Percentiles rank a stretch among this genome's conserved stretches.
Evolutionary conservation across 2,888 invertebrate genomes (phyloP).

Genomic region (Cabera pusaria): DNA sequence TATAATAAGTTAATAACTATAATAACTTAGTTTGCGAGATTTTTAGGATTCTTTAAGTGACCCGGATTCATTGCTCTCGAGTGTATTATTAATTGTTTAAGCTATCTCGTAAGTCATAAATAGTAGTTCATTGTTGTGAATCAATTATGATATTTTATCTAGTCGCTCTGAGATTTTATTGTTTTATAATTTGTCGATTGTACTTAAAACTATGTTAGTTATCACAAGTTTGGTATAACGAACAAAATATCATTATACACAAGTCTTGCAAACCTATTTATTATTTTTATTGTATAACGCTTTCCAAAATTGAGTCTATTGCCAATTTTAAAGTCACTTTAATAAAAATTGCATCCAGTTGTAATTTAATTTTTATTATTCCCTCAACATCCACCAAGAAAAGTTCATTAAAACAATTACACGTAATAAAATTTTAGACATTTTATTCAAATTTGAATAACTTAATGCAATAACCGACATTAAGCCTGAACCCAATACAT

Average conservation of each 20-base stretch:
- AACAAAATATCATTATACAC: slow-evolving; percentile 28
- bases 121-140: slow-evolving; percentile 61
- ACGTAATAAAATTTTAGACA: no score
- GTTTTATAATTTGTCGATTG: slow-evolving; percentile 37
- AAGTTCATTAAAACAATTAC: no score
- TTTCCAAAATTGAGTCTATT: slow-evolving; percentile 23
- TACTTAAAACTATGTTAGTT: slow-evolving; percentile 10
- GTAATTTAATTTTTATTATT: slow-evolving; percentile 27
- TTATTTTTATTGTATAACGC: slow-evolving; percentile 22
- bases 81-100: no score
- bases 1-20: no score
- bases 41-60: no score
- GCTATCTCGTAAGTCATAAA: no score
- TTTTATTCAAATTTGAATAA: no score
- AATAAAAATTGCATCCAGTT: slow-evolving; percentile 25
- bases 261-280: slow-evolving; percentile 14
- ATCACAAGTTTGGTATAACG: slow-evolving; percentile 35
- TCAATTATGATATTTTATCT: slow-evolving; percentile 70
- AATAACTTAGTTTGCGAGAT: no score
- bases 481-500: no score
- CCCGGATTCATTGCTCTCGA: no score
- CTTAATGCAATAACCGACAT: no score
- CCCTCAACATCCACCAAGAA: no score
- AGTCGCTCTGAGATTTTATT: slow-evolving; percentile 73
- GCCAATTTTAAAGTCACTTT: slow-evolving; percentile 15